Conservation (phyloP, 2,113 vertebrate genomes). For the Nyctereutes procyonoides region DNA sequence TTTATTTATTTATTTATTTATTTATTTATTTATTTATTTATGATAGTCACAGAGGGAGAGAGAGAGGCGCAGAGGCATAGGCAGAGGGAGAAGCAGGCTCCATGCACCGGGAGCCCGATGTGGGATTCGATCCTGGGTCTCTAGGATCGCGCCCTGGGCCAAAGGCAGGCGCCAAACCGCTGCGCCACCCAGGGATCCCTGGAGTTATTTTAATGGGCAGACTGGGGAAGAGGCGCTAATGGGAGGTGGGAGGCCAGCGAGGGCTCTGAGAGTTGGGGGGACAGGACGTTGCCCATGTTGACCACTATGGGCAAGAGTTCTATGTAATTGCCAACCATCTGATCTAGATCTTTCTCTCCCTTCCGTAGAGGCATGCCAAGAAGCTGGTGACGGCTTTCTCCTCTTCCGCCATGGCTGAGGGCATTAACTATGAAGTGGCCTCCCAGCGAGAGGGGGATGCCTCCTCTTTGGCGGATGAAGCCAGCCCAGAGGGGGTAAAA, state of each 20-base stretch:
- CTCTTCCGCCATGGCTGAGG: conserved; percentile 86
- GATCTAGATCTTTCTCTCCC: background rate
- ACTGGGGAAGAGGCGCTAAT: background rate
- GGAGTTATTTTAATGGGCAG: background rate
- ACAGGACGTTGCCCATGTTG: background rate
- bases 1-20: too few relatives aligned
- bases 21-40: too few relatives aligned
- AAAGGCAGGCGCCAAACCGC: too few relatives aligned
- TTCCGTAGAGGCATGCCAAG: conserved; percentile 74
- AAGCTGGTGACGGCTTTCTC: conserved; percentile 66
- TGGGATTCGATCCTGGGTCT: too few relatives aligned
- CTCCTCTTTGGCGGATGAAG: background rate
- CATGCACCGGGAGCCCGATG: too few relatives aligned
- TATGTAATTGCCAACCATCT: background rate
- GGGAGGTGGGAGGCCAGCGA: background rate
- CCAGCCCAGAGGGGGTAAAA: conserved; percentile 85
- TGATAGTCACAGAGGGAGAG: too few relatives aligned
- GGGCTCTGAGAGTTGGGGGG: background rate
- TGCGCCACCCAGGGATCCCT: too few relatives aligned
- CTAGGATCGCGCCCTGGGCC: too few relatives aligned
- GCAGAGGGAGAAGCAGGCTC: too few relatives aligned
- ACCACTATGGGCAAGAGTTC: background rate
- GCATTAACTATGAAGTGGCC: conserved; percentile 79
- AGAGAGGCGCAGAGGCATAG: too few relatives aligned
- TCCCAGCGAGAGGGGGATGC: conserved; percentile 55